Percentiles rank a stretch among this genome's conserved stretches.
These are phyloP conservation scores for Drosophila borborema DNA, from an alignment of 2,888 invertebrate species.

Conservation along the genomic window DNA sequence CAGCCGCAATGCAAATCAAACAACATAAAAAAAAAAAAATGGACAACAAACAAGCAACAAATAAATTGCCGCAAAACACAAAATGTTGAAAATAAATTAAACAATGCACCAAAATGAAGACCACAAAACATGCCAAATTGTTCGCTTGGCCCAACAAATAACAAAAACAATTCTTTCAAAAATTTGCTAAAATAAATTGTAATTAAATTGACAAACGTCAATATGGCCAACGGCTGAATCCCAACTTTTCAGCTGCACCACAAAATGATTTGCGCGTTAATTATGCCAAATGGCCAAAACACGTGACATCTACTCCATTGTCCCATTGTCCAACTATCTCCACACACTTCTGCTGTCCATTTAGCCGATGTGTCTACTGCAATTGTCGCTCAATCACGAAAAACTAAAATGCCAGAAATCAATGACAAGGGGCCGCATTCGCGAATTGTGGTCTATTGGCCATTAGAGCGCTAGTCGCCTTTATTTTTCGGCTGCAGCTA, in stretches of 20 bases:
- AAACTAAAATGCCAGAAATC: slow-evolving; percentile 57
- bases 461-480: slow-evolving; percentile 38
- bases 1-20: slow-evolving; percentile 27
- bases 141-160: slow-evolving; percentile 17
- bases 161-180: slow-evolving; percentile 15
- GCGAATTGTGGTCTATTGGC: slow-evolving; percentile 64
- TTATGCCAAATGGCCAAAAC: slow-evolving; percentile 57
- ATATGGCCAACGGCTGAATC: neutral
- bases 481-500: slow-evolving; percentile 29
- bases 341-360: neutral
- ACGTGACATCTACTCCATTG: neutral
- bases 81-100: slow-evolving; percentile 71
- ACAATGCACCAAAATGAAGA: slow-evolving; percentile 66
- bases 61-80: slow-evolving; percentile 61
- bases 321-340: neutral
- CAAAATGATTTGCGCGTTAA: slow-evolving; percentile 61
- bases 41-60: slow-evolving; percentile 31
- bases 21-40: slow-evolving; percentile 16
- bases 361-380: neutral
- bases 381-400: slow-evolving; percentile 30
- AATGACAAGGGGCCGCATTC: slow-evolving; percentile 43
- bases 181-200: slow-evolving; percentile 69
- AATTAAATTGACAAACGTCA: slow-evolving; percentile 72
- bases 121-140: slow-evolving; percentile 61
- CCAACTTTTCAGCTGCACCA: neutral